A percentile compares a stretch with the other conserved stretches of the same genome.
These are phyloP conservation scores for Archaeoteleia sp. DNA, from an alignment of 2,888 invertebrate genomes.

Conservation along the genomic window DNA sequence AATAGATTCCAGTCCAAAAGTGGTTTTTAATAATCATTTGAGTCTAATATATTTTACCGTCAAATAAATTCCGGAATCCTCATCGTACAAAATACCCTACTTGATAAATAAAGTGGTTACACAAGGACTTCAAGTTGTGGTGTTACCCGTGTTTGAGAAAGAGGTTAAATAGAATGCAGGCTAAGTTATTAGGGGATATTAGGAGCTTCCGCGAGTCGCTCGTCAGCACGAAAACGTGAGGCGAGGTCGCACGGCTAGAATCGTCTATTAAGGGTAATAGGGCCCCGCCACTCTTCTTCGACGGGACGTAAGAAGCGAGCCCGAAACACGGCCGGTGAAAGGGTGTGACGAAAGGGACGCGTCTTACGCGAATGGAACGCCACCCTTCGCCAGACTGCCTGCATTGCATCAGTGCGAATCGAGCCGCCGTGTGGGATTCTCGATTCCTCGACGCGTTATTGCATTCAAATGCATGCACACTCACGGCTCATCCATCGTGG, in stretches of 20 bases:
- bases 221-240: conserved; percentile 50
- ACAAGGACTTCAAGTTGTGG: no score
- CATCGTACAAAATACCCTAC: no score
- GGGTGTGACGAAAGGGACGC: conserved; percentile 63
- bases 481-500: neutral
- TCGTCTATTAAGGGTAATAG: conserved; percentile 57
- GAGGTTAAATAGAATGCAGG: conserved; percentile 16
- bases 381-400: conserved; percentile 57
- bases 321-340: conserved; percentile 38
- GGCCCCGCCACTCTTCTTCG: conserved; percentile 22
- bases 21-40: no score
- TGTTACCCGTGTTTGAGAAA: neutral
- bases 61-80: no score
- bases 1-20: no score
- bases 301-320: conserved; percentile 15
- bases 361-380: conserved; percentile 56
- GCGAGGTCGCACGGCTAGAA: conserved; percentile 56
- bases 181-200: conserved; percentile 54
- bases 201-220: conserved; percentile 47
- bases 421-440: conserved; percentile 58
- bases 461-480: neutral
- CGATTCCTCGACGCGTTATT: conserved; percentile 39
- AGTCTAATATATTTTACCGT: no score
- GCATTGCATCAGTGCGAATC: conserved; percentile 65
- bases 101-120: no score